phyloP scores from a whole-genome alignment of 2,113 vertebrate genomes.

The Amblyornis subalaris region DNA sequence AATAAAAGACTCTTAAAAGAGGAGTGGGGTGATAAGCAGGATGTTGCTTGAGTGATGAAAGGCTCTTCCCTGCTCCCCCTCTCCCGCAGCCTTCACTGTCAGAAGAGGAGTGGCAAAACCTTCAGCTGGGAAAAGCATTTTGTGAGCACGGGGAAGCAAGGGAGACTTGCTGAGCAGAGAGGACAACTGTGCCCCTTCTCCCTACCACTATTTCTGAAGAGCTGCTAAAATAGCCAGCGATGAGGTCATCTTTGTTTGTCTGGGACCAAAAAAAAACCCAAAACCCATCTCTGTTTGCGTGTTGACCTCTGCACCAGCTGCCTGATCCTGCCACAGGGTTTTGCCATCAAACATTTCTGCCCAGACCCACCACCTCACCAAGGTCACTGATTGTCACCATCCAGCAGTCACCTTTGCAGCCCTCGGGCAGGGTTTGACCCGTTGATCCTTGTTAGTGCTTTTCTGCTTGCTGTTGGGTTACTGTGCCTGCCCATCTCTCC shows the following conservation, averaged over 20 bases:
- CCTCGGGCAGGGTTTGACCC: background rate
- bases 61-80: background rate
- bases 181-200: background rate
- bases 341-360: background rate
- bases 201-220: background rate
- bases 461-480: accelerated
- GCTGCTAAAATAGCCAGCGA: background rate
- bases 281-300: background rate
- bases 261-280: background rate
- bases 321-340: background rate
- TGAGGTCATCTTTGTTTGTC: conserved; percentile 7
- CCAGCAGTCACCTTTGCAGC: background rate
- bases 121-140: background rate
- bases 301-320: background rate
- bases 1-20: background rate
- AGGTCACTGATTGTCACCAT: background rate
- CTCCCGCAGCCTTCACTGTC: background rate
- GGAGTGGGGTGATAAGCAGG: background rate
- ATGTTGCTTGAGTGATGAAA: background rate
- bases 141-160: background rate
- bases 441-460: background rate
- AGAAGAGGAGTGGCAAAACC: background rate
- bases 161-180: background rate
- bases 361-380: background rate
- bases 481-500: background rate